Evolutionary conservation across 2,797 vertebrate genomes (phyloP).

Genomic region (Perodicticus potto): DNA sequence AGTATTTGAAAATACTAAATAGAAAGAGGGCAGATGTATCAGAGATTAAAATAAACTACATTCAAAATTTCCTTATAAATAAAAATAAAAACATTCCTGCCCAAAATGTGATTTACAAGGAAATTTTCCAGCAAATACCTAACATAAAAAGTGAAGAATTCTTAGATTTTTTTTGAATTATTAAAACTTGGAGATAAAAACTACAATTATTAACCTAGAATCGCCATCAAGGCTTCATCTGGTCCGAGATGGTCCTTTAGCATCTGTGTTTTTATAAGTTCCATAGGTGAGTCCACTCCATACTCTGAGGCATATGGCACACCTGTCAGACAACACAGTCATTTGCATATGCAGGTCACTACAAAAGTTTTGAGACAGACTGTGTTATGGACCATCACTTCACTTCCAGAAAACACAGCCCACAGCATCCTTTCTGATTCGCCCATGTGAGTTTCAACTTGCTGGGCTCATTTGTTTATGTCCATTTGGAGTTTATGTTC

Average conservation of each 20-base stretch:
- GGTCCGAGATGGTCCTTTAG: too few species aligned
- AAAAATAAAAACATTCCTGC: not conserved
- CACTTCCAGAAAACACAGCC: too few species aligned
- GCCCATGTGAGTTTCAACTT: too few species aligned
- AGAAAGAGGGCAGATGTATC: not conserved
- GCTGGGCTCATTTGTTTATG: too few species aligned
- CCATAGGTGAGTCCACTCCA: not conserved
- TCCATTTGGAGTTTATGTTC: too few species aligned
- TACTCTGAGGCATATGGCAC: not conserved
- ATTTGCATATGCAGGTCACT: too few species aligned
- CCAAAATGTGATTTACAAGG: not conserved
- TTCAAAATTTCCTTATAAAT: not conserved
- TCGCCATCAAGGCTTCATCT: not conserved
- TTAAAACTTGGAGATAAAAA: not conserved
- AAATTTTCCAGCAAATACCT: not conserved
- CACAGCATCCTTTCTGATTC: too few species aligned
- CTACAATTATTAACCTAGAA: not conserved
- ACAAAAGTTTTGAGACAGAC: too few species aligned
- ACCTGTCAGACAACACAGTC: not conserved
- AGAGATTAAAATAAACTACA: not conserved
- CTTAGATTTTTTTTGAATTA: not conserved
- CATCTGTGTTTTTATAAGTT: not conserved
- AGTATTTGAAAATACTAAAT: not conserved
- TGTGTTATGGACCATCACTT: too few species aligned
- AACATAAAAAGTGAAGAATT: not conserved